Percentiles rank a stretch among this genome's conserved stretches.
Evolutionary conservation across 2,113 vertebrate species (phyloP).

Genomic region (Malurus alboscapulatus): DNA sequence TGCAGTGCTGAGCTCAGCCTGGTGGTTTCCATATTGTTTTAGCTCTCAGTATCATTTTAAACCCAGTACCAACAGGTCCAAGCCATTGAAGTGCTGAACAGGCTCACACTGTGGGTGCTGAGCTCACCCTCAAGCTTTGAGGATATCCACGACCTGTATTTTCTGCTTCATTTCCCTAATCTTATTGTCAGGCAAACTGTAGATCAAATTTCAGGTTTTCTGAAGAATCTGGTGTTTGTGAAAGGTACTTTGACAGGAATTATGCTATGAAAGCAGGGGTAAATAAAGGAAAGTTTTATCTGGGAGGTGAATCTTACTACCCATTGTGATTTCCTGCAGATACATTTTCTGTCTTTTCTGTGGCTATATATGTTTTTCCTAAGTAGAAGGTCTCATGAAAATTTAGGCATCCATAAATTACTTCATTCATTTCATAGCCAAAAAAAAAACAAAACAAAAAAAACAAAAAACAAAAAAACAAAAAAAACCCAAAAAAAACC

Average conservation of each 20-base stretch:
- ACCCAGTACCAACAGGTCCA: neutral
- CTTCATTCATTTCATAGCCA: neutral
- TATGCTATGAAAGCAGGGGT: neutral
- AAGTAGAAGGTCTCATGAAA: neutral
- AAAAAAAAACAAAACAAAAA: neutral
- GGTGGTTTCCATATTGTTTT: neutral
- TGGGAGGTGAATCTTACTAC: neutral
- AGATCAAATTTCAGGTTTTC: neutral
- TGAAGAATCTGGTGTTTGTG: neutral
- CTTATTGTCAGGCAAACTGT: neutral
- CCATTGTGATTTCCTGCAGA: constrained; percentile 26
- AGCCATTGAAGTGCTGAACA: neutral
- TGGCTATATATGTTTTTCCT: constrained; percentile 26
- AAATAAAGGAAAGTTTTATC: neutral
- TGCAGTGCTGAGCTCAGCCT: neutral
- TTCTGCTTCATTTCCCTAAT: neutral
- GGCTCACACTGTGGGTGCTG: neutral
- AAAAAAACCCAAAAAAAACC: too few species aligned
- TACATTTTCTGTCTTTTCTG: neutral
- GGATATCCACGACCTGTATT: neutral
- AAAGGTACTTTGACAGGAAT: neutral
- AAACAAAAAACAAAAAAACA: neutral
- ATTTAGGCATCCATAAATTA: neutral
- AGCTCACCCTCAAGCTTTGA: neutral
- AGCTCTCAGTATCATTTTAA: neutral